phyloP scores from a whole-genome alignment of 1,140 invertebrate genomes.

The Cepaea nemoralis region DNA sequence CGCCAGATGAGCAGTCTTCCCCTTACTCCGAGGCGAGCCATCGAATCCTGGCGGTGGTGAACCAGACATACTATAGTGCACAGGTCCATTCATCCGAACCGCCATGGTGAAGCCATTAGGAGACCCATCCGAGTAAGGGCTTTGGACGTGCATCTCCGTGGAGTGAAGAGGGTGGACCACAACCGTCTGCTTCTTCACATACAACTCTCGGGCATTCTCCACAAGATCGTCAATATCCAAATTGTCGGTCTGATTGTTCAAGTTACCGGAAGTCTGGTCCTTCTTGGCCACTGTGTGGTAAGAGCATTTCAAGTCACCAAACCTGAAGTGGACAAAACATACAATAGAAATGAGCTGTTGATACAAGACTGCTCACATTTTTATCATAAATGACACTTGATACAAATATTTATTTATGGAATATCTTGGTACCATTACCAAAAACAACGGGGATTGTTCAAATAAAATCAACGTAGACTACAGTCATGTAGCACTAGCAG shows the following conservation, averaged over 20 bases:
- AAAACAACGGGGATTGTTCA: no score
- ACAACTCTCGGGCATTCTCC: slow-evolving; percentile 40
- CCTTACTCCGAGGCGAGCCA: slow-evolving; percentile 32
- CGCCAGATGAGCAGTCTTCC: slow-evolving; percentile 3
- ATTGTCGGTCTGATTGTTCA: slow-evolving; percentile 70
- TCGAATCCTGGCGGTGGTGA: slow-evolving; percentile 18
- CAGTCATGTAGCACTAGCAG: no score
- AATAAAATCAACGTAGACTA: no score
- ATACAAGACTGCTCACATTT: no score
- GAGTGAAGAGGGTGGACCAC: slow-evolving; percentile 32
- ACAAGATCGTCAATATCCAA: slow-evolving; percentile 58
- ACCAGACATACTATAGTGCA: slow-evolving; percentile 30
- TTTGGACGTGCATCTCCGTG: slow-evolving; percentile 35
- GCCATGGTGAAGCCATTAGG: slow-evolving; percentile 22
- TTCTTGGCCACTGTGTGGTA: slow-evolving; percentile 79
- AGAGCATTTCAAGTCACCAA: slow-evolving; percentile 79
- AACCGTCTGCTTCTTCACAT: slow-evolving; percentile 37
- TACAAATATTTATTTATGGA: no score
- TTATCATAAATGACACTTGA: no score
- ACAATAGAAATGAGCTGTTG: no score
- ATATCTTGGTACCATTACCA: no score
- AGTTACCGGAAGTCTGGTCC: slow-evolving; percentile 70
- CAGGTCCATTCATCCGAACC: slow-evolving; percentile 34
- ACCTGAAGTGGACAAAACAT: no score
- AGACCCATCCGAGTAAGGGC: slow-evolving; percentile 30